Evolutionary conservation across 2,797 vertebrate species (phyloP).

Genomic region (Adrianichthys oophorus): DNA sequence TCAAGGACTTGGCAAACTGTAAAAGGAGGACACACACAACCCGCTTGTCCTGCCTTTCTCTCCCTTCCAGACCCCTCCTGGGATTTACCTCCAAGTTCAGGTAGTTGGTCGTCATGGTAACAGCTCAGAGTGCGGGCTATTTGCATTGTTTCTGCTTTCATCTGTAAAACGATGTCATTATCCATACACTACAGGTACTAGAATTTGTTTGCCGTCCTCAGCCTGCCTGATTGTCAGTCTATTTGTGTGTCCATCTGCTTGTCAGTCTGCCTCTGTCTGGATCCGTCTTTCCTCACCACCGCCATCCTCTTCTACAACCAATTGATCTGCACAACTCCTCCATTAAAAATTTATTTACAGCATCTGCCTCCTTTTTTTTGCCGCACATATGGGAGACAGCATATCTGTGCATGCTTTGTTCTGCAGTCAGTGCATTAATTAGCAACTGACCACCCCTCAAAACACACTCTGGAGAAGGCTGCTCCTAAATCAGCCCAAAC

Average conservation of each 20-base stretch:
- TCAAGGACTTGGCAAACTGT: slow-evolving; percentile 48
- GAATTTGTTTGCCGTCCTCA: slow-evolving; percentile 50
- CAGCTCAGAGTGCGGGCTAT: slow-evolving; percentile 67
- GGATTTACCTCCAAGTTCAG: slow-evolving; percentile 78
- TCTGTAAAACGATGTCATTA: slow-evolving; percentile 68
- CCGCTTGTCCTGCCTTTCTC: slow-evolving; percentile 61
- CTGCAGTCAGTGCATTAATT: slow-evolving; percentile 40
- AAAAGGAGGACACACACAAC: slow-evolving; percentile 63
- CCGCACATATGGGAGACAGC: slow-evolving; percentile 39
- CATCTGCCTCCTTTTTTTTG: slow-evolving; percentile 41
- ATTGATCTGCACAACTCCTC: slow-evolving; percentile 24
- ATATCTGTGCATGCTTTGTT: slow-evolving; percentile 36
- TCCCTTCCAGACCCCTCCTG: slow-evolving; percentile 64
- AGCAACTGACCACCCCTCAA: slow-evolving; percentile 21
- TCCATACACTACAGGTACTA: slow-evolving; percentile 59
- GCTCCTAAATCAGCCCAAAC: slow-evolving; percentile 5
- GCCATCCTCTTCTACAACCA: slow-evolving; percentile 17
- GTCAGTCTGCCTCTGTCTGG: slow-evolving; percentile 30
- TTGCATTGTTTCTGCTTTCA: slow-evolving; percentile 77
- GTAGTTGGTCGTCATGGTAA: slow-evolving; percentile 80
- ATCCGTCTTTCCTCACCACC: slow-evolving; percentile 11
- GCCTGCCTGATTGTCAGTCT: slow-evolving; percentile 48
- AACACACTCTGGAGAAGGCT: slow-evolving; percentile 1
- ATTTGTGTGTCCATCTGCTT: slow-evolving; percentile 37
- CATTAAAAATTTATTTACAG: slow-evolving; percentile 36